Evolutionary conservation across 2,113 vertebrate species (phyloP), one percentile per base, ranked within the genome.

Genomic region (Heterotis niloticus): DNA sequence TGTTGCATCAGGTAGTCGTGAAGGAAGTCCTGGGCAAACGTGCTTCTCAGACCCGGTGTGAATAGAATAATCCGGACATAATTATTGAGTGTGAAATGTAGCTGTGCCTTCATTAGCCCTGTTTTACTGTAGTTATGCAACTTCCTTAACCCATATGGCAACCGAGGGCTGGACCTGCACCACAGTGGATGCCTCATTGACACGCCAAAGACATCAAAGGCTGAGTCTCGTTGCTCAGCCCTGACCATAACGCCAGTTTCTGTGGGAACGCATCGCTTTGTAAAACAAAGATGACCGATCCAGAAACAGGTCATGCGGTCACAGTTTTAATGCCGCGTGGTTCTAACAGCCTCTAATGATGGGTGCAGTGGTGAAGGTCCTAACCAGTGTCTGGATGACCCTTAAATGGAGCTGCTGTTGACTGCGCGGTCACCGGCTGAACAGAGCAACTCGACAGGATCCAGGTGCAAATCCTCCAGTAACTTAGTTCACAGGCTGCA

Each of bases 1-100:
- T 82, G 87, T 93, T 93, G 90, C 91, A 91, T 93, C 92, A 93
- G 89, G 80, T 83, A 82, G 84, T 85, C 82, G 80, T 77, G 70
- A 23, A 64, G 70, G 78, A 82, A 84, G 86, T 80, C 88, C 85
- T 86, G 87, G 89, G 85, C 84, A 89, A 84, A 87, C 86, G 84
- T 34, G 79, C 86, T 89, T 87, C 24, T 86, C 87, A 89, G 90
- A 79, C 86, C 87, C 87, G 87, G 89, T 84, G 80, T 88, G 85
- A 87, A 87, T 86, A 81, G 84, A 72, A 78, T 86, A 87, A 86
- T 85, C 86, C 80, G 84, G 88, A 88, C 84, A 82, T 80, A 86
- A 87, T 89, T 90, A 86, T 89, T 89, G 87, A 87, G 84, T 86
- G 80, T 64, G 52, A 78, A 86, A 87, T 84, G 82, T 85, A 87